Percentiles rank a stretch among this genome's conserved stretches.
Conservation (phyloP, 1,140 invertebrate genomes). For the Zelostemma sp. region DNA sequence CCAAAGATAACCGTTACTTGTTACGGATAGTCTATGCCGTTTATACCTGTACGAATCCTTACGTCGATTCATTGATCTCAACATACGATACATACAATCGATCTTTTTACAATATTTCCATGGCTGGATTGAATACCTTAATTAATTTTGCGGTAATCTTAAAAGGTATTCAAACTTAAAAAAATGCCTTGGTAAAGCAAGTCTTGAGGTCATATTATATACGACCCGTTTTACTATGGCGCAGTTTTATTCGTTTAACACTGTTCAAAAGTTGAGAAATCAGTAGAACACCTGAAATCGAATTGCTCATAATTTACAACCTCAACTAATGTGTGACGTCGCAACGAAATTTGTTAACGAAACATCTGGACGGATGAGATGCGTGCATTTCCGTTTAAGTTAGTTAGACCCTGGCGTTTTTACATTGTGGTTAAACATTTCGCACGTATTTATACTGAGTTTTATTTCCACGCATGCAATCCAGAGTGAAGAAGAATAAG, state of each 20-base stretch:
- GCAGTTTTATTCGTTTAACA: too few species aligned
- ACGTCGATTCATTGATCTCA: neutral
- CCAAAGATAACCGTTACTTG: conserved; percentile 47
- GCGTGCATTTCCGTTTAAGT: conserved; percentile 68
- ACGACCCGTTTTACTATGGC: too few species aligned
- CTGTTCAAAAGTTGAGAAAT: too few species aligned
- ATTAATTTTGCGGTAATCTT: too few species aligned
- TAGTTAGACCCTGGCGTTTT: conserved; percentile 60
- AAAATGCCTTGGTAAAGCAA: too few species aligned
- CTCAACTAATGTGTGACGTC: conserved; percentile 13
- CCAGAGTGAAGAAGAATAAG: conserved; percentile 25
- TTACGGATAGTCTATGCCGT: conserved; percentile 28
- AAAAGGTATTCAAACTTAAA: too few species aligned
- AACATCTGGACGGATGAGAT: conserved; percentile 65
- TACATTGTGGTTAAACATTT: conserved; percentile 62
- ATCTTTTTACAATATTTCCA: too few species aligned
- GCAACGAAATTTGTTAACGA: conserved; percentile 55
- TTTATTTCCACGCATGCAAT: conserved; percentile 42
- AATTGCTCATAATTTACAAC: too few species aligned
- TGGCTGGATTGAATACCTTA: too few species aligned
- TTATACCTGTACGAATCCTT: neutral
- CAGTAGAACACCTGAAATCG: too few species aligned
- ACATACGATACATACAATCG: too few species aligned
- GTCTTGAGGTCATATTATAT: too few species aligned
- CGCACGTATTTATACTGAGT: conserved; percentile 58